These are phyloP conservation scores for Dryocosmus kuriphilus DNA, from an alignment of 2,888 invertebrate genomes.

Conservation along the genomic window DNA sequence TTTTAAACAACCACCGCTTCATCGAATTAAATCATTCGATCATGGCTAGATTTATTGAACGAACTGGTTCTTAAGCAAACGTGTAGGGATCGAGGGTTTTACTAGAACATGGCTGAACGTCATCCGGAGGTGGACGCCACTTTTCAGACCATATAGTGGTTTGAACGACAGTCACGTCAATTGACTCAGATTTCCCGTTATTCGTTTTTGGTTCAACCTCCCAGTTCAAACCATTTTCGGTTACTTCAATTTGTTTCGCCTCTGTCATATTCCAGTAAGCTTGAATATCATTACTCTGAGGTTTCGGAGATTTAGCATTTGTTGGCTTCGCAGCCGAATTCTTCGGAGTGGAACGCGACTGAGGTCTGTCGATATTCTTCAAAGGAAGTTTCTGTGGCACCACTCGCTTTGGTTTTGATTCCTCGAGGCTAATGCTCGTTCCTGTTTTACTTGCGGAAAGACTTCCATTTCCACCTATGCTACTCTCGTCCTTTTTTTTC, in stretches of 20 bases:
- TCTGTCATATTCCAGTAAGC: conserved; percentile 60
- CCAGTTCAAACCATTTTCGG: conserved; percentile 72
- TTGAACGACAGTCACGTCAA: conserved; percentile 64
- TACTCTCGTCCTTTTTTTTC: conserved; percentile 65
- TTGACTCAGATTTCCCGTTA: conserved; percentile 61
- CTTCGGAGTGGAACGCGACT: conserved; percentile 43
- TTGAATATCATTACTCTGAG: conserved; percentile 57
- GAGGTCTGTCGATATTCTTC: conserved; percentile 64
- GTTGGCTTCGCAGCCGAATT: conserved; percentile 46
- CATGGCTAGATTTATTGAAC: conserved; percentile 39
- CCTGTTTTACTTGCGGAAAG: conserved; percentile 59
- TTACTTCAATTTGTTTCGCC: conserved; percentile 62
- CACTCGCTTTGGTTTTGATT: conserved; percentile 51
- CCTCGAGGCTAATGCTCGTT: conserved; percentile 57
- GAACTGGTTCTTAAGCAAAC: conserved; percentile 69
- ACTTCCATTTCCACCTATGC: conserved; percentile 53
- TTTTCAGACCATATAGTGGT: conserved; percentile 71
- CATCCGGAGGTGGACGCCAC: conserved; percentile 71
- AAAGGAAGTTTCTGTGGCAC: conserved; percentile 71
- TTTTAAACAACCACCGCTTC: not conserved
- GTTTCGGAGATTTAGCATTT: conserved; percentile 51
- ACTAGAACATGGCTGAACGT: conserved; percentile 75
- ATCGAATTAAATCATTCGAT: conserved; percentile 13
- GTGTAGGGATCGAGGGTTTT: conserved; percentile 74
- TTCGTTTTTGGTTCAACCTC: conserved; percentile 67